Evolutionary conservation across 2,113 vertebrate species (phyloP).

Genomic region (Myrmecophaga tridactyla): DNA sequence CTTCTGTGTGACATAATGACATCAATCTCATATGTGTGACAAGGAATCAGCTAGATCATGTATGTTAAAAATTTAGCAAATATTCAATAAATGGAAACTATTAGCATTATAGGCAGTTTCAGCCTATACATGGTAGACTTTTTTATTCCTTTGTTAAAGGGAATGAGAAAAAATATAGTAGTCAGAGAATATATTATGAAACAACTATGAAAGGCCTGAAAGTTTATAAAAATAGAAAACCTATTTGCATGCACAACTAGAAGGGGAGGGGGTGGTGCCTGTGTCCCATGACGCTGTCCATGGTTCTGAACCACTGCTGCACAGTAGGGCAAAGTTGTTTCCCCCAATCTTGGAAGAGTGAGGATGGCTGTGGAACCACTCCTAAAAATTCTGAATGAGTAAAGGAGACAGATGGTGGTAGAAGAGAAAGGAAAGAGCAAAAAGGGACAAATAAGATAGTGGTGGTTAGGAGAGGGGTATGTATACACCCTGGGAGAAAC

Average conservation of each 20-base stretch:
- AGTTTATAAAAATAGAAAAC: neutral
- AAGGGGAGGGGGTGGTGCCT: neutral
- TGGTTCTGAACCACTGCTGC: constrained; percentile 56
- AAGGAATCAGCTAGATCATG: neutral
- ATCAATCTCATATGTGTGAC: neutral
- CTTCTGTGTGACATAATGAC: neutral
- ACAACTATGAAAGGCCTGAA: neutral
- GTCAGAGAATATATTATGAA: neutral
- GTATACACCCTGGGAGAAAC: neutral
- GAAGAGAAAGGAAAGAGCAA: neutral
- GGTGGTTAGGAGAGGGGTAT: neutral
- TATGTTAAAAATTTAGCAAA: neutral
- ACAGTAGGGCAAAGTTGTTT: neutral
- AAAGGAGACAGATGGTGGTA: neutral
- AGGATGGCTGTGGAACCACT: neutral
- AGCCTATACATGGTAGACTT: neutral
- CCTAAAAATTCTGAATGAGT: neutral
- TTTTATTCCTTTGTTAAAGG: neutral
- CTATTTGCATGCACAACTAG: neutral
- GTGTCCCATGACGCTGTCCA: neutral
- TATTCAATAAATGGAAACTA: neutral
- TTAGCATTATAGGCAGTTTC: neutral
- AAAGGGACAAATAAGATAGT: neutral
- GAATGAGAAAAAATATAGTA: neutral
- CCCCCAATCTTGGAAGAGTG: neutral